Percentiles rank a stretch among this genome's conserved stretches.
Evolutionary conservation across 2,113 vertebrate genomes (phyloP).

Genomic region (Nettapus auritus): DNA sequence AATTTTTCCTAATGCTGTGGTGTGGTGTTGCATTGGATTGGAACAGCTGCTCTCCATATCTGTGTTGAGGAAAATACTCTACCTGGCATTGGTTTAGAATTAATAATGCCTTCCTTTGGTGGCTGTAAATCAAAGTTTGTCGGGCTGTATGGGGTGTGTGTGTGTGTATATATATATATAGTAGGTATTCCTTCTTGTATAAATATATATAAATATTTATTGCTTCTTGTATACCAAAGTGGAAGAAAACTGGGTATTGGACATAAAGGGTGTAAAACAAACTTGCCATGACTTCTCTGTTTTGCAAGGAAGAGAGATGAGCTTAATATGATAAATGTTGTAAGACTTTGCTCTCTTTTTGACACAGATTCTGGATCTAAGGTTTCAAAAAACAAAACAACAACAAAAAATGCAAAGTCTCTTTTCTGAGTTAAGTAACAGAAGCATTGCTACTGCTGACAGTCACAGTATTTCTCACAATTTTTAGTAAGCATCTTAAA

Average conservation of each 20-base stretch:
- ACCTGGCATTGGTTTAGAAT: not conserved
- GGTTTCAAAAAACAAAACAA: not conserved
- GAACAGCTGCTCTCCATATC: not conserved
- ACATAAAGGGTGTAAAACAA: not conserved
- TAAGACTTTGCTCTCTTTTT: not conserved
- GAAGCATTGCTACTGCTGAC: not conserved
- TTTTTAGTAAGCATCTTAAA: not conserved
- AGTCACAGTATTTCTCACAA: not conserved
- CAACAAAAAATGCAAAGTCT: not conserved
- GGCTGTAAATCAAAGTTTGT: not conserved
- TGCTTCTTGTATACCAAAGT: not conserved
- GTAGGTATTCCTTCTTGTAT: too few species aligned
- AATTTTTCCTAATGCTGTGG: not conserved
- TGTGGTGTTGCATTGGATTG: not conserved
- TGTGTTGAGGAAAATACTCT: not conserved
- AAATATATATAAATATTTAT: too few species aligned
- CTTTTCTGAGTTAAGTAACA: not conserved
- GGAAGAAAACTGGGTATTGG: not conserved
- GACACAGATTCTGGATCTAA: not conserved
- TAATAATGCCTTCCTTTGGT: not conserved
- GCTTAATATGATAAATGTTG: not conserved
- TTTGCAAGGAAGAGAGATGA: not conserved
- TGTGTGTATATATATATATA: too few species aligned
- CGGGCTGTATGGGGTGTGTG: too few species aligned
- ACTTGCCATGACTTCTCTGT: not conserved